Evolutionary conservation across 2,888 invertebrate genomes (phyloP), one percentile per base, ranked within the genome.

Genomic region (Microplitis manilae): DNA sequence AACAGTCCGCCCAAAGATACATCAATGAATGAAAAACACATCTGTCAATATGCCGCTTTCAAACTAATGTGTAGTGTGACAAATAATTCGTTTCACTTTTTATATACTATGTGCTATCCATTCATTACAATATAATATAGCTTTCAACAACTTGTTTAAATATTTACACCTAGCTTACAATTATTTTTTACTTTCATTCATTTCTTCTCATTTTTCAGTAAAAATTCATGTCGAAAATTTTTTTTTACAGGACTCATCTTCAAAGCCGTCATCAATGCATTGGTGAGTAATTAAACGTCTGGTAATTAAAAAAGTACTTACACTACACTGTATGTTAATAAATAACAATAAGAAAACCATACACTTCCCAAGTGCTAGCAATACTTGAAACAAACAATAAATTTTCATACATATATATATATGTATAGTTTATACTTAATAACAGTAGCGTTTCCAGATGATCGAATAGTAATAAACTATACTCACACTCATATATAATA

Each of bases 371-470:
- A 75, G 60, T 61, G 41, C 68, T 68, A 17, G 13, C 50, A 50
- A 67, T 74, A 72, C 72, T 72, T 41, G 72, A 72, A 41, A 17
- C 77, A 82, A 80, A 50, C 13, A 50, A 50, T 50, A 50, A 50
- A 50, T 50, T 13, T 50, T 5, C 50, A 50, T 50, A 13, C 13
- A 85, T 85, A 88, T 17, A 17, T 30, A 30, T 30, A 30, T 30
- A 30, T 30, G 30, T 30, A 30, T 30, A 30, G 30, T 30, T 30
- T 30, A 30, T 30, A 30, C 4, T 30, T 30, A 30, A 30, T 88
- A 86, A 88, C 86, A 86, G 87, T 88, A 86, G 86, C 88, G 85
- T 87, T 89, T 90, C 87, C 88, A 85, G 83, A 83, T 86, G 88
- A 87, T 84, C 82, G 88, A 87, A 87, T 87, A 88, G 89, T 86